These are phyloP conservation scores for Sapajus apella DNA, from an alignment of 2,113 vertebrate genomes.

Conservation along the genomic window DNA sequence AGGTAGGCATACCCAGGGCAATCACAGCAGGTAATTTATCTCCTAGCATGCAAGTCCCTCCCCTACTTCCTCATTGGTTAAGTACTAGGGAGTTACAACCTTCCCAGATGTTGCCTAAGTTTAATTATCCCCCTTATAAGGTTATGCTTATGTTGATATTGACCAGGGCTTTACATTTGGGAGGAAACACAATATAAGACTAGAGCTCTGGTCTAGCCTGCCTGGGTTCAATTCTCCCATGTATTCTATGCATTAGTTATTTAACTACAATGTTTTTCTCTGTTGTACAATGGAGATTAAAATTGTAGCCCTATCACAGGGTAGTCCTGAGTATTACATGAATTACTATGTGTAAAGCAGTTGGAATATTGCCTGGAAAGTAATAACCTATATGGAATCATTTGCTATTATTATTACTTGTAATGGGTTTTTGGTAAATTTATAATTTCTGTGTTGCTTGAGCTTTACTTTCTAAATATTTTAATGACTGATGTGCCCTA, in stretches of 20 bases:
- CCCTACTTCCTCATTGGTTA: too few relatives aligned
- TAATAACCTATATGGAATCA: background rate
- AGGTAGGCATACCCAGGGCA: too few relatives aligned
- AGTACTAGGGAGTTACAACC: too few relatives aligned
- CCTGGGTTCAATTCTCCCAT: background rate
- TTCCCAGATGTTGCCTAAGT: too few relatives aligned
- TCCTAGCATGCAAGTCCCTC: too few relatives aligned
- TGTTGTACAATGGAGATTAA: background rate
- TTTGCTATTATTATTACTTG: slow-evolving; percentile 19
- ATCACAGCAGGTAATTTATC: too few relatives aligned
- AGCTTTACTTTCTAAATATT: background rate
- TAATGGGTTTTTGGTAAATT: background rate
- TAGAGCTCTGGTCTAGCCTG: background rate
- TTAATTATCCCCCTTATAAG: too few relatives aligned
- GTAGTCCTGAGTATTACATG: background rate
- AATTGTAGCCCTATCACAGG: background rate
- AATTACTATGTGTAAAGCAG: background rate
- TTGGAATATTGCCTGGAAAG: background rate
- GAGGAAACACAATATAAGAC: background rate
- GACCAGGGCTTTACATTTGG: background rate
- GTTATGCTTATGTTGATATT: background rate
- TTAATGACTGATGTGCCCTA: background rate
- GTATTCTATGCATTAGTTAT: background rate
- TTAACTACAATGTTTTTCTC: background rate
- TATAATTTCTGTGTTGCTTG: background rate